Evolutionary conservation across 2,797 vertebrate genomes (phyloP).

Genomic region (Esox masquinongy): DNA sequence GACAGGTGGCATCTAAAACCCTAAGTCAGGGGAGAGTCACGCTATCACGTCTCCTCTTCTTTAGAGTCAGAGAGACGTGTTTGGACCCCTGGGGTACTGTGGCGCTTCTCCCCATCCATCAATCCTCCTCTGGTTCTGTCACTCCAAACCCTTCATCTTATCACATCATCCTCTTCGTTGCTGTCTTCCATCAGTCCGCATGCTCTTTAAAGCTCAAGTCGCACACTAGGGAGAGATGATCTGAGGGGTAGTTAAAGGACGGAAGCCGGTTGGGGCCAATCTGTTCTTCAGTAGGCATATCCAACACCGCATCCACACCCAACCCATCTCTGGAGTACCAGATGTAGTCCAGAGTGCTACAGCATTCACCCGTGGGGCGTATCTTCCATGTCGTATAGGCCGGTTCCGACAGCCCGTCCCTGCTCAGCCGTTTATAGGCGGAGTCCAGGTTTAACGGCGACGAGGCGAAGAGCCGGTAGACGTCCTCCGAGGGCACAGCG

Average conservation of each 20-base stretch:
- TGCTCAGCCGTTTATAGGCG: conserved; percentile 89
- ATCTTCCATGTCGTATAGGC: conserved; percentile 96
- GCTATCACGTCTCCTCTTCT: too few species aligned
- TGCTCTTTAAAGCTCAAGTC: conserved; percentile 90
- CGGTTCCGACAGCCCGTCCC: conserved; percentile 83
- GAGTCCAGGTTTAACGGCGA: conserved; percentile 90
- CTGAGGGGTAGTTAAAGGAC: conserved; percentile 91
- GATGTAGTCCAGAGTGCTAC: conserved; percentile 94
- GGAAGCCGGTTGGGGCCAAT: conserved; percentile 94
- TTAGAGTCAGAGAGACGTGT: too few species aligned
- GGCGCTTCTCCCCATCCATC: neutral
- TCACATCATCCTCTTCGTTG: neutral
- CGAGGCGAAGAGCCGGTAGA: conserved; percentile 84
- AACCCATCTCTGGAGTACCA: conserved; percentile 88
- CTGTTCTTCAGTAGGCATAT: conserved; percentile 89
- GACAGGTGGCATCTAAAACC: too few species aligned
- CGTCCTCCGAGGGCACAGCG: conserved; percentile 87
- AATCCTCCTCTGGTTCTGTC: neutral
- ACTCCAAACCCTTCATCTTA: neutral
- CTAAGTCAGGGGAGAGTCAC: too few species aligned
- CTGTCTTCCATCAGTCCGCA: conserved; percentile 33
- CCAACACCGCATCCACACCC: conserved; percentile 82
- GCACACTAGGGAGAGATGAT: conserved; percentile 94
- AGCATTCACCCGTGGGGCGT: conserved; percentile 87
- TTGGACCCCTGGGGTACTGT: too few species aligned